Percentiles rank a stretch among this genome's conserved stretches.
Conservation (phyloP, 2,113 vertebrate species). For the Cryptomyrus ogoouensis region DNA sequence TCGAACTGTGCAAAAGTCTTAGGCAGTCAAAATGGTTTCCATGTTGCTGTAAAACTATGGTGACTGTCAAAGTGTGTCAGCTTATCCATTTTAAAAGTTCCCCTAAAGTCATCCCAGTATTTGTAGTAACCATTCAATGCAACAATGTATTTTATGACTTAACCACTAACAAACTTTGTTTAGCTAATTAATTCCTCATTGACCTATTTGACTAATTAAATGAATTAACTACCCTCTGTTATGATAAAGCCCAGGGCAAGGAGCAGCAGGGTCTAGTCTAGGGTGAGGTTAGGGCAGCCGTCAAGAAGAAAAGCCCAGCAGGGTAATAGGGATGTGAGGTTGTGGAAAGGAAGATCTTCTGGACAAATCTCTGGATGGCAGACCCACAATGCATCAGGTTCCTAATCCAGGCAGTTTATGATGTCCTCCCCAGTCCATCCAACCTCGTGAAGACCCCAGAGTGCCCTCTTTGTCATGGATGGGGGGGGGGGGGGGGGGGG, state of each 20-base stretch:
- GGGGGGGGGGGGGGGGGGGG: neutral
- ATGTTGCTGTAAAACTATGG: neutral
- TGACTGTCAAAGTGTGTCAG: neutral
- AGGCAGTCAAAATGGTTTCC: neutral
- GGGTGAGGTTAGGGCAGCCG: neutral
- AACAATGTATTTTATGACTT: neutral
- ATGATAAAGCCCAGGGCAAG: neutral
- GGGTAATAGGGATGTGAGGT: neutral
- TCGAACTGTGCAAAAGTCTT: neutral
- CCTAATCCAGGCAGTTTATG: neutral
- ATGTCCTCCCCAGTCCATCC: neutral
- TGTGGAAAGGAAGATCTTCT: neutral
- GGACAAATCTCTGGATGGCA: neutral
- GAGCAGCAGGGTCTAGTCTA: neutral
- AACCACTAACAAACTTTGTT: neutral
- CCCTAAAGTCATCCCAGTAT: neutral
- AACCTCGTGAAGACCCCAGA: neutral
- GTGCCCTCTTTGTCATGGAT: neutral
- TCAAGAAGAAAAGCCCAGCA: neutral
- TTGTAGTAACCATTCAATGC: neutral
- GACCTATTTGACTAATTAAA: neutral
- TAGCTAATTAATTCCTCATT: neutral
- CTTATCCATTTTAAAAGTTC: neutral
- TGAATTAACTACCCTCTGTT: neutral
- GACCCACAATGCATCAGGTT: neutral